Evolutionary conservation across 2,888 invertebrate species (phyloP), one percentile per base, ranked within the genome.

Genomic region (Meiosimyza platycephala): DNA sequence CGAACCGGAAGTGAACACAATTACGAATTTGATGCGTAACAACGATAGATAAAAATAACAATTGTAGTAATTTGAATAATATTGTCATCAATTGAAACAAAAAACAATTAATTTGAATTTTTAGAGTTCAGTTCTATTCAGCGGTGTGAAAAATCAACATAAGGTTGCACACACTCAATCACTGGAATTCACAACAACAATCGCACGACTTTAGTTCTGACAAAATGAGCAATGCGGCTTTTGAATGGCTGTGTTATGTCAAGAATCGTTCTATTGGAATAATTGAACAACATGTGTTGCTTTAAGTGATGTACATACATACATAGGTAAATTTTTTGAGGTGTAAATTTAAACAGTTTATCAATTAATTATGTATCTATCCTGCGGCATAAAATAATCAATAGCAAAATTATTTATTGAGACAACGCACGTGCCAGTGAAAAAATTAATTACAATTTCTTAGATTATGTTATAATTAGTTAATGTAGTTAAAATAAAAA

Each of bases 1-100:
- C 40, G 65, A 40, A 66, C 40, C 33, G 40, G 40, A 66, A 66
- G 54, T 54, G 65, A 1, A 54, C 40, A 52, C 52, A 15, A 66
- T 33, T 28, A 40, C 54, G 15, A 54, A 66, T 51, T 50, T 63
- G 50, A 63, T 15, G 63, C 48, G 16, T 22, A 13, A 22, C 16
- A 62, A 7, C 2, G 9, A 40, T 40, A 1, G 4, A 6, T 6
- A 7, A 6, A 40, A 40, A 40, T 40, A 40, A 40, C 6, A 40
- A 40, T 40, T 40, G 40, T 40, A 7, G 40, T 9, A 40, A 40
- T 40, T 40, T 9, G 40, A 40, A 9, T 40, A 9, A 9, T 9
- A 40, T 40, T 40, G 6, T 40, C 40, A 40, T 40, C 40, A 40
- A 40, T 40, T 9, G 40, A 40, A 6, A 40, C 40, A 40, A 40